Evolutionary conservation across 2,797 vertebrate species (phyloP), one percentile per base, ranked within the genome.

Genomic region (Micropoecilia bifurca): DNA sequence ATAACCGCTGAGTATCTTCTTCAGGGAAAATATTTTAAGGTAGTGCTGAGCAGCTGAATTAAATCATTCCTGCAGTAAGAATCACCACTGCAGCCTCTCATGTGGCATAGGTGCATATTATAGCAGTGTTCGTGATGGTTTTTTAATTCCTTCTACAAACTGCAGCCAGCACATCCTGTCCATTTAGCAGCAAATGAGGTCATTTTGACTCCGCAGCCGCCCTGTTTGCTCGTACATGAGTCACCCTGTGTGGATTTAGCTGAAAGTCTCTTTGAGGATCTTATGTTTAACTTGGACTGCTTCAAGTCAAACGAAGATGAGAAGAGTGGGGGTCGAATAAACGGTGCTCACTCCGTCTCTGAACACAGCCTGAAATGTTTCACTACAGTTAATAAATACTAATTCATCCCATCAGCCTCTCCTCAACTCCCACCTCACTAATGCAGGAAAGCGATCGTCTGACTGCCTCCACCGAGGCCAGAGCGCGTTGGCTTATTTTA

Each of bases 351-450:
- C 73, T 53, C 53, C 4, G n/a, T 73, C 22, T 80, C 55, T 71
- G 45, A 69, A 85, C 59, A 55, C 72, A 43, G 72, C 53, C 53
- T 61, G 66, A 82, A 83, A 77, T 73, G 36, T 33, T 59, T 30
- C 33, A 83, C 77, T 71, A 75, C 33, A 50, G 71, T 84, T 81
- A 85, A 88, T 83, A 90, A 89, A 91, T 82, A 86, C 48, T 77
- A 81, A 66, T 53, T 63, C 22, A 81, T 61, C 82, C 75, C 45
- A 80, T 89, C 77, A 80, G 63, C 80, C 77, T 75, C 76, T 71
- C 48, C 3, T 2, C 76, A 76, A 84, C 75, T 82, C 73, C 74
- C 77, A 73, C 77, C 81, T 84, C 61, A 79, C 48, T 83, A 69
- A 85, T 80, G 77, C 41, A 78, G 79, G 87, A 78, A 76, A 76